A percentile compares a stretch with the other conserved stretches of the same genome.
Conservation (phyloP, 2,888 invertebrate species). For the Heteromyza rotundicornis region DNA sequence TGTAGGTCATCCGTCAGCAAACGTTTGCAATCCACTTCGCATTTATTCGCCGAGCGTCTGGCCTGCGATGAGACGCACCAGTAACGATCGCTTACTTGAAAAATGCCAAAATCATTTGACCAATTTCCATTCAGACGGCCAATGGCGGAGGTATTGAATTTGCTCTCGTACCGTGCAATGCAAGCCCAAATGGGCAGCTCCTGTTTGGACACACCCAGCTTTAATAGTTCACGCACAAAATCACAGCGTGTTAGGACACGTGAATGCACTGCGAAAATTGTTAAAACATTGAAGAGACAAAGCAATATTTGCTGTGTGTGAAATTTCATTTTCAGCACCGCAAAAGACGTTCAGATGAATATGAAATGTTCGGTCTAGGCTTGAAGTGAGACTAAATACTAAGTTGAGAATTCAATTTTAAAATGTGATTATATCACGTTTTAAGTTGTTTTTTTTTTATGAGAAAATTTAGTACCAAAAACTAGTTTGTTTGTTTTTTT, state of each 20-base stretch:
- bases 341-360: background rate
- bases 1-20: conserved; percentile 40
- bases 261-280: background rate
- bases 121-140: conserved; percentile 63
- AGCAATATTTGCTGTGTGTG: too few species aligned
- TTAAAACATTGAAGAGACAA: background rate
- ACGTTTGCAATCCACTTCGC: conserved; percentile 41
- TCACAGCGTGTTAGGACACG: conserved; percentile 41
- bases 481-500: background rate
- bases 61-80: conserved; percentile 45
- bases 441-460: background rate
- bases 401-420: background rate
- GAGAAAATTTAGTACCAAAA: too few species aligned
- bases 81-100: conserved; percentile 51
- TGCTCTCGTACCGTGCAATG: conserved; percentile 64
- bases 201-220: conserved; percentile 37
- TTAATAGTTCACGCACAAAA: conserved; percentile 41
- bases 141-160: conserved; percentile 58
- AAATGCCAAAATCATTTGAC: conserved; percentile 51
- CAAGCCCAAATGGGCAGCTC: conserved; percentile 61
- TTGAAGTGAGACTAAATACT: background rate
- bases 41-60: conserved; percentile 38
- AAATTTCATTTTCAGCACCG: background rate
- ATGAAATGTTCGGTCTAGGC: background rate
- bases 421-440: background rate